Conservation (phyloP, 2,888 invertebrate genomes). For the Harpagoxenus sublaevis region DNA sequence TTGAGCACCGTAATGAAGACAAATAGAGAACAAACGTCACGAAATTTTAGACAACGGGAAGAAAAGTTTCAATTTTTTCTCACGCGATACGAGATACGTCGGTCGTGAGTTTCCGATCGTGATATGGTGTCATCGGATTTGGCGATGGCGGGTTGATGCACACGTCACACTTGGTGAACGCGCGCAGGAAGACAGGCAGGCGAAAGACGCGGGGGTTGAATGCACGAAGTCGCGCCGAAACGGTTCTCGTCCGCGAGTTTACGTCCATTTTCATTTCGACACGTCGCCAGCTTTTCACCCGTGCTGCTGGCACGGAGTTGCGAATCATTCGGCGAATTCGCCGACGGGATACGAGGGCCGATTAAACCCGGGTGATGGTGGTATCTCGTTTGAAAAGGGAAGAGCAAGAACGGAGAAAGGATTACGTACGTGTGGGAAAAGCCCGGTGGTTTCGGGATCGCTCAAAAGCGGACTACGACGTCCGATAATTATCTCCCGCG, state of each 20-base stretch:
- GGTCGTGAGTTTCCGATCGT: conserved; percentile 22
- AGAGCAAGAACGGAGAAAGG: conserved; percentile 57
- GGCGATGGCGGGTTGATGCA: conserved; percentile 57
- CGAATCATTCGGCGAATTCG: conserved; percentile 39
- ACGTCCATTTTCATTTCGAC: conserved; percentile 74
- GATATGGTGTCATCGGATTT: conserved; percentile 39
- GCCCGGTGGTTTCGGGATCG: conserved; percentile 44
- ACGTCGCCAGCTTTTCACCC: conserved; percentile 46
- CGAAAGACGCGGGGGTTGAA: background rate
- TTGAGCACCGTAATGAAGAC: background rate
- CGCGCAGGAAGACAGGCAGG: conserved; percentile 35
- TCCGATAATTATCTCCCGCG: conserved; percentile 45
- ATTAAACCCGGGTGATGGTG: conserved; percentile 59
- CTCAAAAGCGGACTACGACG: conserved; percentile 59
- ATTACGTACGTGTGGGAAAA: conserved; percentile 57
- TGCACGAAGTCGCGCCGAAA: conserved; percentile 39
- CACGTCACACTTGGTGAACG: conserved; percentile 57
- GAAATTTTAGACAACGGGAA: background rate
- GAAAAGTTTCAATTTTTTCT: conserved; percentile 30
- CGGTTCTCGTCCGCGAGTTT: conserved; percentile 60
- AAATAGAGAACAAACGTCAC: background rate
- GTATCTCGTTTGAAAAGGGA: conserved; percentile 14
- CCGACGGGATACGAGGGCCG: conserved; percentile 39
- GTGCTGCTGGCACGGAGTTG: background rate
- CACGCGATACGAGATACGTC: background rate